Base-by-base conservation (phyloP, 2,888 invertebrate genomes). In the Drosophila putrida region DNA sequence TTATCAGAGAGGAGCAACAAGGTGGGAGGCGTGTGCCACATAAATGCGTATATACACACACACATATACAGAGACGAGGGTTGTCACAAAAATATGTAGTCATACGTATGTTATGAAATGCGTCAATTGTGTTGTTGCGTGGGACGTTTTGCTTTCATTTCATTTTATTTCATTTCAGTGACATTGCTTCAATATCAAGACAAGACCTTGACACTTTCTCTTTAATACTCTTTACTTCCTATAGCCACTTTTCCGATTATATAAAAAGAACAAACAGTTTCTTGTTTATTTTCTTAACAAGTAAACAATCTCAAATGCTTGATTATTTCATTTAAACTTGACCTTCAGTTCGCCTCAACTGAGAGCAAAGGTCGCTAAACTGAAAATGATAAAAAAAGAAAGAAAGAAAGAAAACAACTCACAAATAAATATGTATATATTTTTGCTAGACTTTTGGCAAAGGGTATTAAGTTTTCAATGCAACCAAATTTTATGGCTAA, bases 1-100 rank as follows among this genome's bases (percentile, higher is more conserved):
- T 83, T 85, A 83, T 83, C 88, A 75, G 61, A 27, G 44, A 55
- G 35, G 35, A 13, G 10, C 54, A 13, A 10, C 43, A 43, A 55
- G 54, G 54, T 55, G 46, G 55, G 35, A 28, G 57, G 28, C 33
- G 54, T 55, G 54, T 35, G 33, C 35, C 63, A 44, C 55, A 43
- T 20, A 8, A 38, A 59, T 31, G 36, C 49, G 15, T 20, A 41
- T 1, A 41, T 13, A 11, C n/a, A 27, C 2, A 13, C 68, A 6
- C 6, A 6, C 31, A 31, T 8, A 31, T 9, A 8, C n/a, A 27
- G 1, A 27, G 1, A n/a, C 69, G 71, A 81, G 74, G 73, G 82
- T 36, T 10, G 76, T 49, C 53, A 20, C 6, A 54, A 43, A n/a
- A 62, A 39, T 62, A 28, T 10, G 54, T 15, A 47, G 43, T 13